Evolutionary conservation across 1,140 invertebrate genomes (phyloP), one percentile per base, ranked within the genome.

Genomic region (Drosophila kurseongensis): DNA sequence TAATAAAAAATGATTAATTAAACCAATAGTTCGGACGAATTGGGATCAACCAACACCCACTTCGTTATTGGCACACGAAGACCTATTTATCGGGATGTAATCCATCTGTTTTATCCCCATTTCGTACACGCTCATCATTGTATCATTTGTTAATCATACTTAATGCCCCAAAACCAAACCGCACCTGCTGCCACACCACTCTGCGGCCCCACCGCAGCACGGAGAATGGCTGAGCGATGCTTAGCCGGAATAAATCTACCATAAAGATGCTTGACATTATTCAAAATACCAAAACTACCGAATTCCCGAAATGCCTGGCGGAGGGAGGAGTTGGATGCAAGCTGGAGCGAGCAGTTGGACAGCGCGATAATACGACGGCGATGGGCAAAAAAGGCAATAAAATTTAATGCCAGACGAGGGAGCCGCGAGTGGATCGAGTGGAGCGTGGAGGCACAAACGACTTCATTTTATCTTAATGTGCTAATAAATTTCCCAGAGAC

Each of bases 401-500:
- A 88, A 89, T 75, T 77, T 80, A 78, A 89, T 89, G 80, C 78
- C 76, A 80, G 67, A 63, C 73, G 69, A 44, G 72, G 68, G 57
- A 51, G 56, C 50, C 52, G 55, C 54, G 73, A 62, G 29, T 32
- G 29, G 47, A 65, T 48, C 58, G 69, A 75, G 62, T 73, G 59
- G 36, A 75, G 58, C 58, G 48, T 67, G 62, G 62, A 80, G 61
- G 78, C 84, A 89, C 82, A 89, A 88, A 88, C 84, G 84, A 89
- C 84, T 88, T 83, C 84, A 88, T 88, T 89, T 88, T 88, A 88
- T 88, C 84, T 88, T 88, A 88, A 88, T 88, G 84, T 83, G 84
- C 84, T 77, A 88, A 88, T 88, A 88, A 88, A 88, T 88, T 88
- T 88, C 55, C 84, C 63, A 71, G 48, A 80, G 84, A 89, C 72